Conservation (phyloP, 2,888 invertebrate species). For the Agrilus mali region DNA sequence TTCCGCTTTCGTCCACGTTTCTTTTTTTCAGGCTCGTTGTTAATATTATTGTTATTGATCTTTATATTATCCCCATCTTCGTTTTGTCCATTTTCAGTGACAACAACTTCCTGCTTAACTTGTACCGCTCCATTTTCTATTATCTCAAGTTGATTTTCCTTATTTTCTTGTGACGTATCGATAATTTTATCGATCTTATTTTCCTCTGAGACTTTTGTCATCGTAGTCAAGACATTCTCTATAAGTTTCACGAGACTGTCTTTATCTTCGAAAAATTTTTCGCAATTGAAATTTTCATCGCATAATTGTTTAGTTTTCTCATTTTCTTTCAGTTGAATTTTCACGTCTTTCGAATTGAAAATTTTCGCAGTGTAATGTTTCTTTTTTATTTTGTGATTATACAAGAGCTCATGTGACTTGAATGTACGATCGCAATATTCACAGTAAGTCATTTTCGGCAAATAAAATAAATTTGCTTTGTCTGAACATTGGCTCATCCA, state of each 20-base stretch:
- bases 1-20: constrained; percentile 30
- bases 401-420: constrained; percentile 39
- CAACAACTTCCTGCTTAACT: neutral
- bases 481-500: constrained; percentile 38
- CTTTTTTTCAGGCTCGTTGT: constrained; percentile 18
- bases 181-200: constrained; percentile 11
- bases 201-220: constrained; percentile 21
- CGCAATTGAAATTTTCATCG: neutral
- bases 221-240: constrained; percentile 28
- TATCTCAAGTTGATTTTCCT: neutral
- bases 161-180: constrained; percentile 4
- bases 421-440: constrained; percentile 37
- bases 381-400: constrained; percentile 43
- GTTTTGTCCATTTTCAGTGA: neutral
- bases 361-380: constrained; percentile 34
- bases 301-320: neutral
- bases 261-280: constrained; percentile 20
- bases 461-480: constrained; percentile 35
- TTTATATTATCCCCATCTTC: constrained; percentile 5
- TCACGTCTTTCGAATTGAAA: constrained; percentile 13
- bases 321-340: neutral
- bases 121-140: neutral
- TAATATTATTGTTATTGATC: constrained; percentile 1
- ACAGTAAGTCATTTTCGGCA: constrained; percentile 34
- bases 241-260: constrained; percentile 28